A percentile compares a stretch with the other conserved stretches of the same genome.
Conservation (phyloP, 2,888 invertebrate genomes). For the Scrobipalpa atriplicella region DNA sequence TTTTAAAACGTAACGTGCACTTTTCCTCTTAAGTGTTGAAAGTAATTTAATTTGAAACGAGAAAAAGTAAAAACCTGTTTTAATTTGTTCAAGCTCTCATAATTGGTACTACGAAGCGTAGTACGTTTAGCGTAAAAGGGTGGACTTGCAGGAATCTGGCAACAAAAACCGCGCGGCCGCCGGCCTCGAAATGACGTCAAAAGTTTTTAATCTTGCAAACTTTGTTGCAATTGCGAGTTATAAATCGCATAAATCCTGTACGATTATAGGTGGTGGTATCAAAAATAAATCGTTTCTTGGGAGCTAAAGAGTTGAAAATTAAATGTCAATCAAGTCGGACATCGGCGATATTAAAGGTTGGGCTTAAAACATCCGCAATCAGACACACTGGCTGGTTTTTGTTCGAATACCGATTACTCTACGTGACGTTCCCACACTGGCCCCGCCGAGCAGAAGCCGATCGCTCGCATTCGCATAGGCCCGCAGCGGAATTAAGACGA, state of each 20-base stretch:
- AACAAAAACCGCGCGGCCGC: conserved; percentile 26
- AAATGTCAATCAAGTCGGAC: conserved; percentile 53
- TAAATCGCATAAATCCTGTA: conserved; percentile 28
- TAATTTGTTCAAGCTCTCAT: conserved; percentile 26
- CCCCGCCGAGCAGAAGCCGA: conserved; percentile 43
- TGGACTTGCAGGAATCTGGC: conserved; percentile 19
- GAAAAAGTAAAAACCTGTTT: conserved; percentile 30
- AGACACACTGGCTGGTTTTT: conserved; percentile 61
- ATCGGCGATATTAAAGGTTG: conserved; percentile 52
- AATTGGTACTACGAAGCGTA: conserved; percentile 32
- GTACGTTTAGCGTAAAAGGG: conserved; percentile 30
- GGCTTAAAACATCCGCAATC: conserved; percentile 52
- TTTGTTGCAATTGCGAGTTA: conserved; percentile 28
- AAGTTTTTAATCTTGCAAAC: conserved; percentile 27
- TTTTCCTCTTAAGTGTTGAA: conserved; percentile 26
- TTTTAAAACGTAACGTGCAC: conserved; percentile 15
- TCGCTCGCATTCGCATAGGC: conserved; percentile 56
- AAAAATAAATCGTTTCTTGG: conserved; percentile 35
- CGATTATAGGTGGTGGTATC: conserved; percentile 27
- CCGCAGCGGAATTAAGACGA: conserved; percentile 63
- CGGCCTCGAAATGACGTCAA: conserved; percentile 24
- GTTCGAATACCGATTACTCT: conserved; percentile 72
- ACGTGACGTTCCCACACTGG: conserved; percentile 80
- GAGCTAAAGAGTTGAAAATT: conserved; percentile 49
- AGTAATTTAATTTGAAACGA: conserved; percentile 15